Conservation (phyloP, 2,113 vertebrate species). For the Neopipo cinnamomea region DNA sequence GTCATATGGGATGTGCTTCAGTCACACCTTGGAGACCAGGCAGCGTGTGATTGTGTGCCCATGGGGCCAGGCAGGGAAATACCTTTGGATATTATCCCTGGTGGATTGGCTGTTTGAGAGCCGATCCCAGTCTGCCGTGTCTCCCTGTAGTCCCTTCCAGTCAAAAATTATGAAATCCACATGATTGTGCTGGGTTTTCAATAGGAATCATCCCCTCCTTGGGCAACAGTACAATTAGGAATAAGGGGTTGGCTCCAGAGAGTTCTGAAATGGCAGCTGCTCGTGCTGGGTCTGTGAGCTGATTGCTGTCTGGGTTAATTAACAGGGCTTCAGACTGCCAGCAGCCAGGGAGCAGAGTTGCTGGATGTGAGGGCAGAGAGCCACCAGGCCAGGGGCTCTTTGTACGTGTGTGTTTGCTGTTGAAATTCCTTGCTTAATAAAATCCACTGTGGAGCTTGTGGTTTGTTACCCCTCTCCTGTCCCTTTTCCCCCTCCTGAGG, state of each 20-base stretch:
- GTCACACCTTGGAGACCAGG: not conserved
- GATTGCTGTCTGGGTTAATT: conserved; percentile 3
- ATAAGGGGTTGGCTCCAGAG: not conserved
- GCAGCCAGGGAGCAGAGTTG: not conserved
- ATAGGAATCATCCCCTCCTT: not conserved
- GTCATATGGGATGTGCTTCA: not conserved
- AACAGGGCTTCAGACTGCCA: not conserved
- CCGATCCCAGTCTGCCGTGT: rapidly evolving
- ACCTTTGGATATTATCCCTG: not conserved
- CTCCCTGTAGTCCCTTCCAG: not conserved
- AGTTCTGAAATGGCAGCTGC: not conserved
- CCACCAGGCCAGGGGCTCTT: not conserved
- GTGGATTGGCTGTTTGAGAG: not conserved
- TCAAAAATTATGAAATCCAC: not conserved
- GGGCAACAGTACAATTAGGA: not conserved
- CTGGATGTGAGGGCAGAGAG: not conserved
- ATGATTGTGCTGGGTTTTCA: not conserved
- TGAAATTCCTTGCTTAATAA: conserved; percentile 26
- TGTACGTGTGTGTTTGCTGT: not conserved
- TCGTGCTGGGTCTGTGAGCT: not conserved
- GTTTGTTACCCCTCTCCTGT: not conserved
- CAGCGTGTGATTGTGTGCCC: not conserved
- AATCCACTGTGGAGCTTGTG: not conserved
- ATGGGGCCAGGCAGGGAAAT: not conserved
- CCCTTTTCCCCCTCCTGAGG: not conserved